Percentiles rank a stretch among this genome's conserved stretches.
Conservation (phyloP, 2,888 invertebrate genomes). For the Rutpela maculata region DNA sequence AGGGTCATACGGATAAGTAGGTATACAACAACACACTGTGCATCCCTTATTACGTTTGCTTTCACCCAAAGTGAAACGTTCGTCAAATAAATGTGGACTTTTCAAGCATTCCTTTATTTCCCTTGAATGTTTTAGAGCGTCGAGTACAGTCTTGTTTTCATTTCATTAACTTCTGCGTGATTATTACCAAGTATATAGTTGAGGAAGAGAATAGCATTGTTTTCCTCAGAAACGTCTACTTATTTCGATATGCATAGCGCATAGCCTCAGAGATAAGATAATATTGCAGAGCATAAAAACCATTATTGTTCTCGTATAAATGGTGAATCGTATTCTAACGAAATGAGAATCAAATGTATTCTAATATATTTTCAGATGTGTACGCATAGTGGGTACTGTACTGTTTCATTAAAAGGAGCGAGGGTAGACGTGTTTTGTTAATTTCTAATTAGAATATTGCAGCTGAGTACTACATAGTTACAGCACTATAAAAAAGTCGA, state of each 20-base stretch:
- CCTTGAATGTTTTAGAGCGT: neutral
- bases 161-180: neutral
- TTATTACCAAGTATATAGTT: neutral
- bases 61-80: neutral
- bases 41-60: conserved; percentile 7
- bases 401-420: too few species aligned
- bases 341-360: too few species aligned
- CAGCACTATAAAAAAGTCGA: too few species aligned
- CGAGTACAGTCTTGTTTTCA: neutral
- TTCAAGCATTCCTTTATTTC: neutral
- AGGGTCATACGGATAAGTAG: neutral
- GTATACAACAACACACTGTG: neutral
- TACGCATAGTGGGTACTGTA: too few species aligned
- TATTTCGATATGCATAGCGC: neutral
- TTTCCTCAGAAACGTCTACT: neutral
- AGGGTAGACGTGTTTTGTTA: too few species aligned
- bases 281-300: neutral
- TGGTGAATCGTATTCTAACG: neutral
- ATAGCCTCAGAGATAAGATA: neutral
- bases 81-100: neutral
- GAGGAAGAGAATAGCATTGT: neutral
- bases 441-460: too few species aligned
- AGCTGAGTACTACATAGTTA: too few species aligned
- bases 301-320: neutral
- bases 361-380: too few species aligned